Percentiles rank a stretch among this genome's conserved stretches.
phyloP scores from a whole-genome alignment of 2,888 invertebrate species.

The Trissoscelio sp. region DNA sequence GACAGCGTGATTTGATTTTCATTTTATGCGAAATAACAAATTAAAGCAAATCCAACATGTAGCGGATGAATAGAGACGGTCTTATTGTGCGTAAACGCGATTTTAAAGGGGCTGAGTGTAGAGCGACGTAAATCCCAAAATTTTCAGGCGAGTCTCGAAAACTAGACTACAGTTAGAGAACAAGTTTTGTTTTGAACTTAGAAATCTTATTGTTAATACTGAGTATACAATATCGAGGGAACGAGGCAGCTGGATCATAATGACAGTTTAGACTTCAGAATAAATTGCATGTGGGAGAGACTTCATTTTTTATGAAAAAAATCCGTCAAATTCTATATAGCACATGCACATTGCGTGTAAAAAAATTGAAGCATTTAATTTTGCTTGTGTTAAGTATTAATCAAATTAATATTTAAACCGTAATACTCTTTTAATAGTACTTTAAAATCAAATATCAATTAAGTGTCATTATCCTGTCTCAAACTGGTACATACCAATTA shows the following conservation, averaged over 20 bases:
- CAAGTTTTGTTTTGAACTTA: background rate
- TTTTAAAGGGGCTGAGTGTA: background rate
- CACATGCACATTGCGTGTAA: no score
- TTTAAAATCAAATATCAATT: no score
- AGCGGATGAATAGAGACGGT: background rate
- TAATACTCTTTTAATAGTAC: no score
- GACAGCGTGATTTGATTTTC: slow-evolving; percentile 10
- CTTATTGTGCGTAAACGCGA: background rate
- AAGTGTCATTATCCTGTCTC: no score
- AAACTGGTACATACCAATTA: no score
- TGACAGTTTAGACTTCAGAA: background rate
- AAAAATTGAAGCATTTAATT: no score
- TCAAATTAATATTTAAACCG: no score
- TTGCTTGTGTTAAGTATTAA: no score
- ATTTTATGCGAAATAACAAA: background rate
- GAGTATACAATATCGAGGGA: background rate
- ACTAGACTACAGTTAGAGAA: background rate
- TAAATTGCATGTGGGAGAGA: background rate
- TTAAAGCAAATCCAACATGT: background rate
- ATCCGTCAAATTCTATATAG: no score
- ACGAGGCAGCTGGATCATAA: slow-evolving; percentile 1
- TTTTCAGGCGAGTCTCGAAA: background rate
- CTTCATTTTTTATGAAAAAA: no score
- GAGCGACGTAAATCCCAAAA: background rate
- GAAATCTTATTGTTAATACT: slow-evolving; percentile 2